These are phyloP conservation scores for Petrolisthes manimaculis DNA, from an alignment of 2,888 invertebrate species.

Conservation along the genomic window DNA sequence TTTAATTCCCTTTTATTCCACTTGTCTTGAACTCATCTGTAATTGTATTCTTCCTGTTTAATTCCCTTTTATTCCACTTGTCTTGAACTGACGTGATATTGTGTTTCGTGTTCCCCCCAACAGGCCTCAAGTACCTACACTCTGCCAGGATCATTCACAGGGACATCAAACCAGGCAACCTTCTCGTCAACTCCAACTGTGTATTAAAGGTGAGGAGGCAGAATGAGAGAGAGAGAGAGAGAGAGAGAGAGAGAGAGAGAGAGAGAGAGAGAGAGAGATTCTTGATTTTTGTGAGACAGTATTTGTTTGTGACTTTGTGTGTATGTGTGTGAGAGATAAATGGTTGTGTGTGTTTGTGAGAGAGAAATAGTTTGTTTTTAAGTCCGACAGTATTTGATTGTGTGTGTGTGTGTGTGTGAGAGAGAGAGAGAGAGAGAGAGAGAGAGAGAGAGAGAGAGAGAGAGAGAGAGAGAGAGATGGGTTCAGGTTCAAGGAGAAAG, in stretches of 20 bases:
- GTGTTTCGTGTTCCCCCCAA: neutral
- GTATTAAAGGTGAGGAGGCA: slow-evolving; percentile 83
- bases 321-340: no score
- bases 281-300: no score
- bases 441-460: no score
- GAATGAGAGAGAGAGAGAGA: slow-evolving; percentile 3
- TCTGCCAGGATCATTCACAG: slow-evolving; percentile 97
- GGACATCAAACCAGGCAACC: slow-evolving; percentile 99
- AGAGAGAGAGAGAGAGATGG: no score
- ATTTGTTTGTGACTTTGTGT: no score
- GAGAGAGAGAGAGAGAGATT: neutral
- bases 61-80: neutral
- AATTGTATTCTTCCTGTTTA: neutral
- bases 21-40: neutral
- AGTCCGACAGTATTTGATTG: no score
- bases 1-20: neutral
- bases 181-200: slow-evolving; percentile 99
- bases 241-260: neutral
- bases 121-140: slow-evolving; percentile 97
- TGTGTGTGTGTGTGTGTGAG: no score
- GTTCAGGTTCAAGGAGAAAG: no score
- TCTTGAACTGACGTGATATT: neutral
- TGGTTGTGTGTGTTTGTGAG: no score
- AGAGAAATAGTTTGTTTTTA: no score
- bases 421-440: no score